phyloP scores from a whole-genome alignment of 2,888 invertebrate species.

The Mellilla xanthometata region DNA sequence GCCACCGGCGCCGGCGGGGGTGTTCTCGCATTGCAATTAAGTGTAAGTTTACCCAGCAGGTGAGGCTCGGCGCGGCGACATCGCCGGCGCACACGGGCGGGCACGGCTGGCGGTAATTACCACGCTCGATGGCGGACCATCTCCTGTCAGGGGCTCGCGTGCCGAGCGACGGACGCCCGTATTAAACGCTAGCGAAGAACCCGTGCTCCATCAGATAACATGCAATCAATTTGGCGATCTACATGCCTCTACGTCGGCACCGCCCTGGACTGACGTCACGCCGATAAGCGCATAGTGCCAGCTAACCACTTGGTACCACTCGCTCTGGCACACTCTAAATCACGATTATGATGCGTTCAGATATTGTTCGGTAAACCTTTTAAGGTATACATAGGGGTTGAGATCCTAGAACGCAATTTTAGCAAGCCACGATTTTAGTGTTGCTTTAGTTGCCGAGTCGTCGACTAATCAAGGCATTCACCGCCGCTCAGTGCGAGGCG shows the following conservation, averaged over 20 bases:
- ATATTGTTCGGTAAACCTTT: conserved; percentile 33
- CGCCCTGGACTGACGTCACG: conserved; percentile 77
- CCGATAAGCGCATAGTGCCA: conserved; percentile 74
- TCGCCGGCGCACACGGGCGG: conserved; percentile 75
- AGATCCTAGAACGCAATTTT: too few species aligned
- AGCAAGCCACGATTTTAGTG: conserved; percentile 39
- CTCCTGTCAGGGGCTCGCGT: conserved; percentile 81
- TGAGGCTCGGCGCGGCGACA: conserved; percentile 67
- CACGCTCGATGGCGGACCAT: conserved; percentile 68
- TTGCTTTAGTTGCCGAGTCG: conserved; percentile 44
- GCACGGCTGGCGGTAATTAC: conserved; percentile 69
- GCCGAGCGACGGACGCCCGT: conserved; percentile 70
- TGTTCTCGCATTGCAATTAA: conserved; percentile 38
- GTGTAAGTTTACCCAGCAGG: conserved; percentile 34
- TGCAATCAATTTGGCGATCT: conserved; percentile 82
- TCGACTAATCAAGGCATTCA: conserved; percentile 72
- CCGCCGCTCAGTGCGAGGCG: conserved; percentile 59
- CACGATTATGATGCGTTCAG: conserved; percentile 23
- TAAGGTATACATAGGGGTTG: conserved; percentile 10
- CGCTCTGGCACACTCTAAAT: conserved; percentile 45
- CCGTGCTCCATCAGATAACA: conserved; percentile 80
- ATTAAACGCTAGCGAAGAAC: conserved; percentile 80
- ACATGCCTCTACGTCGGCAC: conserved; percentile 78
- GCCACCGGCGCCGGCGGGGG: conserved; percentile 1
- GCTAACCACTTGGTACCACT: conserved; percentile 70